These are phyloP conservation scores for Melanargia galathea DNA, from an alignment of 2,888 invertebrate genomes.

Conservation along the genomic window DNA sequence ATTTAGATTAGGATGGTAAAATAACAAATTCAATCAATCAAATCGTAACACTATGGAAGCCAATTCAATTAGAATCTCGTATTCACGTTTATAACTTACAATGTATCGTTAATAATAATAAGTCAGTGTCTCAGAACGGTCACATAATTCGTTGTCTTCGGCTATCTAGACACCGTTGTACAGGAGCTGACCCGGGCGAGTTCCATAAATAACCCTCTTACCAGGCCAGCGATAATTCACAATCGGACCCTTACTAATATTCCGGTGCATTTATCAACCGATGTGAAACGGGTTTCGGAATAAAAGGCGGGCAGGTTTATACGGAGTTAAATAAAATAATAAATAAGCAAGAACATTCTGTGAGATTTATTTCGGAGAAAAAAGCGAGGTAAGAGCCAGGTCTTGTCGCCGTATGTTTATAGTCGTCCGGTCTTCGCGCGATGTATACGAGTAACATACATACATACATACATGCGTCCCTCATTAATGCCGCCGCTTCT, in stretches of 20 bases:
- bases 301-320: constrained; percentile 70
- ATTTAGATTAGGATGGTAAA: no score
- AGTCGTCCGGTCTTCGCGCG: constrained; percentile 66
- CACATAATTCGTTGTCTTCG: constrained; percentile 34
- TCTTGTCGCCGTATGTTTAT: constrained; percentile 75
- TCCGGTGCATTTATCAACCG: constrained; percentile 75
- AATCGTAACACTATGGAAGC: neutral
- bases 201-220: constrained; percentile 74
- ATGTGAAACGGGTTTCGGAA: constrained; percentile 72
- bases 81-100: constrained; percentile 17
- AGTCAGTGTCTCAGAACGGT: constrained; percentile 30
- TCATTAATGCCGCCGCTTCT: constrained; percentile 73
- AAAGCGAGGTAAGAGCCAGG: constrained; percentile 70
- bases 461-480: no score
- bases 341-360: constrained; percentile 75
- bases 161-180: constrained; percentile 37
- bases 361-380: constrained; percentile 80
- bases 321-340: constrained; percentile 77
- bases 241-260: constrained; percentile 71
- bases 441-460: constrained; percentile 50
- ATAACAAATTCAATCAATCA: constrained; percentile 9
- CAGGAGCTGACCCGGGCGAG: constrained; percentile 50
- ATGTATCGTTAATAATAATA: constrained; percentile 27
- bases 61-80: constrained; percentile 16
- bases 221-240: constrained; percentile 70